A percentile compares a stretch with the other conserved stretches of the same genome.
Conservation (phyloP, 1,140 invertebrate species). For the Himalopsyche phryganea region DNA sequence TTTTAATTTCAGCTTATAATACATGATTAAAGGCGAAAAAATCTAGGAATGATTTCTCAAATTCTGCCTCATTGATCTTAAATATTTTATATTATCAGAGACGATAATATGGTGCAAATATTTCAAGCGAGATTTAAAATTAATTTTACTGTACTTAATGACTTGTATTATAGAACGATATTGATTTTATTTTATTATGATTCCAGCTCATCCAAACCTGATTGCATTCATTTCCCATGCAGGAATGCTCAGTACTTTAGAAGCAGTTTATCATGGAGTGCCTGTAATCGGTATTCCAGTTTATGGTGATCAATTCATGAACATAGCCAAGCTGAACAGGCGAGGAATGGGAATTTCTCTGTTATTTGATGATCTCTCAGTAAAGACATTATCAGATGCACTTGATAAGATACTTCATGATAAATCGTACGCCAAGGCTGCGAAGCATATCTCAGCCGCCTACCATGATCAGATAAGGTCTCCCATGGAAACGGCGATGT, state of each 20-base stretch:
- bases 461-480: slow-evolving; percentile 45
- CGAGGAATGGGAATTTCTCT: slow-evolving; percentile 29
- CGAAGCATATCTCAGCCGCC: slow-evolving; percentile 36
- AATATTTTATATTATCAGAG: no score
- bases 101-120: no score
- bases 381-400: slow-evolving; percentile 30
- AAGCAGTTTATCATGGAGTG: slow-evolving; percentile 59
- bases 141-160: no score
- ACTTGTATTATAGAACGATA: no score
- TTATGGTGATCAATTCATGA: slow-evolving; percentile 53
- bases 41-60: no score
- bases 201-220: slow-evolving; percentile 53
- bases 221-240: slow-evolving; percentile 62
- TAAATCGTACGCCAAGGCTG: slow-evolving; percentile 36
- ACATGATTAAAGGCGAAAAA: no score
- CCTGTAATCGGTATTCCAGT: slow-evolving; percentile 64
- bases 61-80: no score
- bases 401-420: slow-evolving; percentile 37
- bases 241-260: slow-evolving; percentile 58
- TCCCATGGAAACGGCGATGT: slow-evolving; percentile 49
- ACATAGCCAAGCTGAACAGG: slow-evolving; percentile 31
- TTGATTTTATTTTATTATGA: slow-evolving; percentile 34
- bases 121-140: no score
- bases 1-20: no score
- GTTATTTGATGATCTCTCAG: slow-evolving; percentile 38